Base-by-base conservation (phyloP, 2,113 vertebrate species). In the Chloebia gouldiae region DNA sequence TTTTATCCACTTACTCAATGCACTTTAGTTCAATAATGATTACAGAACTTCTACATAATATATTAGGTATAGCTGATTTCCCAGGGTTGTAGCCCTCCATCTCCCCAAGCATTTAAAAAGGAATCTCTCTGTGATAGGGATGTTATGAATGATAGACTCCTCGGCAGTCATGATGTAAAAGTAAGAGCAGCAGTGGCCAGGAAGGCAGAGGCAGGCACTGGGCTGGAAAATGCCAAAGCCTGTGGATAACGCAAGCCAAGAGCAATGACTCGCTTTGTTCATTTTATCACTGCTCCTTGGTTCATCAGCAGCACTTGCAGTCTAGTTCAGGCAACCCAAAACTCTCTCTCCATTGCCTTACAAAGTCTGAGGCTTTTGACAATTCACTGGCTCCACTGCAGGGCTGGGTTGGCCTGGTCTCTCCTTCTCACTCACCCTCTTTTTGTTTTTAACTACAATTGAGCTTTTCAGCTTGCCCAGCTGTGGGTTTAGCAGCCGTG, bases 1-100 rank as follows among this genome's bases (percentile, higher is more conserved):
- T 98, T 97, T 97, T 97, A 98, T 97, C 97, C 97, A 96, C 96
- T 98, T 97, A 96, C 93, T 97, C 96, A 97, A 95, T 93, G 95
- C 95, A 96, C 95, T 96, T 96, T 95, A 96, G 87, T 92, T 97
- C 97, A 97, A 95, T 96, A 96, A 96, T 95, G 94, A 97, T 97
- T 95, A 93, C 95, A 97, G 95, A 98, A 96, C 97, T 97, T 97
- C 95, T 97, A 97, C 95, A 91, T 97, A 97, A 96, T 97, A 97
- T 97, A 98, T 97, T 97, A 98, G 97, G 91, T 97, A 96, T 64
- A 90, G 95, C 85, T 96, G 93, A 96, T 97, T 97, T 96, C 96
- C 95, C 94, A 96, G 94, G 81, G 71, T 96, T 95, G 66, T 86
- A 96, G 91, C 39, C 88, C 86, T 92, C 80, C 64, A 93, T 92